Evolutionary conservation across 2,113 vertebrate species (phyloP).

Genomic region (Colistium nudipinnis): DNA sequence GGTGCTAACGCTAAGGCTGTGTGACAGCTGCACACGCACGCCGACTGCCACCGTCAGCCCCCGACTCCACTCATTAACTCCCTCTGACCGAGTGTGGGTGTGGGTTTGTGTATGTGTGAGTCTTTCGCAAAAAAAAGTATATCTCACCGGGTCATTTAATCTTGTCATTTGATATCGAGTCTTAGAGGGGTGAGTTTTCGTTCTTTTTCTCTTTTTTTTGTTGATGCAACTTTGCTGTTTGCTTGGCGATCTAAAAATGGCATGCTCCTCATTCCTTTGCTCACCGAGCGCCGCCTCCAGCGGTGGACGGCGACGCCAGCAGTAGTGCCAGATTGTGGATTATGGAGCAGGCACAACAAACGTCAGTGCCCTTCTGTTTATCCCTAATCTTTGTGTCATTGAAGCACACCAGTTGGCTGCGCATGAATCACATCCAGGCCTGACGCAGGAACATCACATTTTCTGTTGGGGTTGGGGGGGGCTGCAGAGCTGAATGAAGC

Average conservation of each 20-base stretch:
- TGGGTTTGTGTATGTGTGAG: slow-evolving; percentile 7
- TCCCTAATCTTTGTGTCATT: too few species aligned
- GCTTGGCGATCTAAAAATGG: too few species aligned
- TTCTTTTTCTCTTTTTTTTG: too few species aligned
- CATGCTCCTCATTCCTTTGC: not conserved
- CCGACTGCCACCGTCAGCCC: slow-evolving; percentile 62
- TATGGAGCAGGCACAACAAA: too few species aligned
- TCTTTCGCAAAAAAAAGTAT: slow-evolving; percentile 1
- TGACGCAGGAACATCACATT: too few species aligned
- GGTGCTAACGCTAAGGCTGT: slow-evolving; percentile 69
- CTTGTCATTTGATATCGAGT: not conserved
- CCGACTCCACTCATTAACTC: slow-evolving; percentile 67
- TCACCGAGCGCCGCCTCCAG: not conserved
- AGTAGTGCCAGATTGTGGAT: too few species aligned
- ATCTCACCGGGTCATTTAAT: not conserved
- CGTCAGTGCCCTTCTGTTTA: too few species aligned
- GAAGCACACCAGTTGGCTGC: too few species aligned
- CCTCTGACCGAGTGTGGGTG: slow-evolving; percentile 42
- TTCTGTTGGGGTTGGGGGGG: too few species aligned
- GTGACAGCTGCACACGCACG: slow-evolving; percentile 75
- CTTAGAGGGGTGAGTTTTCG: not conserved
- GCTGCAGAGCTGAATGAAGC: too few species aligned
- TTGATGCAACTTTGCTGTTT: too few species aligned
- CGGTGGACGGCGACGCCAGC: not conserved
- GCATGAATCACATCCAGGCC: too few species aligned